Evolutionary conservation across 2,888 invertebrate genomes (phyloP), one percentile per base, ranked within the genome.

Genomic region (Hemistola chrysoprasaria): DNA sequence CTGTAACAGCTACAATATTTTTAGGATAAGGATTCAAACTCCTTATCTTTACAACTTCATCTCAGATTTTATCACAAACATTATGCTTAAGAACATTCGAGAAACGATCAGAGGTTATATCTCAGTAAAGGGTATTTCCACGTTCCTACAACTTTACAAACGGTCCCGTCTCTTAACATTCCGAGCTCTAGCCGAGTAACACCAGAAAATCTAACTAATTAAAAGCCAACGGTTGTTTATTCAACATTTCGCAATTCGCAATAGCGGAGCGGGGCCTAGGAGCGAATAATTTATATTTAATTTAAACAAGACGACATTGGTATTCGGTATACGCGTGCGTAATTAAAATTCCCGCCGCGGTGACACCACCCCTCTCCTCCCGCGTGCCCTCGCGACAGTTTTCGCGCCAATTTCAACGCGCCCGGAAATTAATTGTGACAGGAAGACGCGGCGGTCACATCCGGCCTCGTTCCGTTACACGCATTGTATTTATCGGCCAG

Each of bases 391-490:
- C 76, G 81, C 87, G 85, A 86, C 88, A 86, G 83, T 88, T 88
- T 88, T 88, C 88, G 87, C 88, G 88, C 88, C 88, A 88, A 88
- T 88, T 88, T 86, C 88, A 84, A 81, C 87, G 83, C 84, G 78
- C 78, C 81, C 88, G 87, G 88, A 88, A 88, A 88, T 88, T 88
- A 87, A 88, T 88, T 85, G 88, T 88, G 88, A 88, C 88, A 88
- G 87, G 82, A 87, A 87, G 88, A 88, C 83, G 88, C 80, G 77
- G 78, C 78, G 84, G 84, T 77, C 87, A 84, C 85, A 85, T 87
- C 87, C 86, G 56, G 26, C 71, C 71, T 74, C 78, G 78, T 79
- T 79, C 82, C 83, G 81, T 82, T 85, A 77, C 74, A 74, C 74
- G 77, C 67, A 69, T 71, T 67, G 69, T 70, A 67, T 70, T 71